Evolutionary conservation across 2,113 vertebrate genomes (phyloP).

Genomic region (Xenus cinereus): DNA sequence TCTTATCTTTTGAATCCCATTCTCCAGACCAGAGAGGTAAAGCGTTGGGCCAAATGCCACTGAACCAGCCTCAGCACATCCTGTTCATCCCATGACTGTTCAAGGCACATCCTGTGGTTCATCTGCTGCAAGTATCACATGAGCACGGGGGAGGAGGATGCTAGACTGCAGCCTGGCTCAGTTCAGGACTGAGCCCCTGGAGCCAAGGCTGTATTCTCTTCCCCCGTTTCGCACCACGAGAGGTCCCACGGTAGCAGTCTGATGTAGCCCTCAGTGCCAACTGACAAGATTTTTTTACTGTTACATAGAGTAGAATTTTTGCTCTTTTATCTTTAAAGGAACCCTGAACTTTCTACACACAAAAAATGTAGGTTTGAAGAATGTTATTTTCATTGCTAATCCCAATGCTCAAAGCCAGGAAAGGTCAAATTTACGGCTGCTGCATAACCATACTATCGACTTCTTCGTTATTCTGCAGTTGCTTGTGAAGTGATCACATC

Average conservation of each 20-base stretch:
- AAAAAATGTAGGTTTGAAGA: background rate
- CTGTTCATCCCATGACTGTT: too few species aligned
- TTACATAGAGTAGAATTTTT: background rate
- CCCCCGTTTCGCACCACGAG: background rate
- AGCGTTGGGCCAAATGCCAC: background rate
- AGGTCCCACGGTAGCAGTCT: background rate
- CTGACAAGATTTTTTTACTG: background rate
- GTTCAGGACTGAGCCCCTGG: background rate
- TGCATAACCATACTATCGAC: background rate
- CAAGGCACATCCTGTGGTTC: background rate
- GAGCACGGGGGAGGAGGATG: background rate
- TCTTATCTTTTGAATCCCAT: background rate
- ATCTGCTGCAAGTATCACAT: background rate
- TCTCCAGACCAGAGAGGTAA: background rate
- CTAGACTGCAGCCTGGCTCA: background rate
- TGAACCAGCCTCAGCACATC: background rate
- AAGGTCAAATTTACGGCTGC: background rate
- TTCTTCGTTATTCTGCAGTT: background rate
- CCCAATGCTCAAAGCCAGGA: background rate
- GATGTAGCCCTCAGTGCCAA: background rate
- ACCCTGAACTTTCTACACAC: background rate
- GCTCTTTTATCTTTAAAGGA: background rate
- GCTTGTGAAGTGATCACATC: background rate
- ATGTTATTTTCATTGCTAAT: background rate
- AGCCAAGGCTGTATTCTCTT: background rate